Conservation (phyloP, 2,888 invertebrate species). For the Drosophila gaucha region DNA sequence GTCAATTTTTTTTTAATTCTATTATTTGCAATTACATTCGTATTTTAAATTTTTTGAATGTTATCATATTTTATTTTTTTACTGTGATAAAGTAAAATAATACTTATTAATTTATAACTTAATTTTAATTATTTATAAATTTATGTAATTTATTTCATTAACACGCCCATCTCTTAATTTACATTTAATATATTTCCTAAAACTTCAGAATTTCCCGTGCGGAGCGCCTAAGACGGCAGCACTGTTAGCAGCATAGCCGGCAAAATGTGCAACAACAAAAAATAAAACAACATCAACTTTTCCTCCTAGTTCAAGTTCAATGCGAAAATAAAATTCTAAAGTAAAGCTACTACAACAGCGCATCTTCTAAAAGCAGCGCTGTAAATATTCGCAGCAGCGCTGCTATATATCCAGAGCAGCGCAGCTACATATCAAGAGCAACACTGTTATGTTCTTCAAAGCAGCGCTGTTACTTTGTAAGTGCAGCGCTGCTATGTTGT, state of each 20-base stretch:
- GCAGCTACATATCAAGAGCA: background rate
- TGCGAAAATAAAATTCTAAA: slow-evolving; percentile 57
- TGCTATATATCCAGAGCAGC: background rate
- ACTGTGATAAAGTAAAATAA: too few species aligned
- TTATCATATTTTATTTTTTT: too few species aligned
- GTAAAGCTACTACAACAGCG: slow-evolving; percentile 37
- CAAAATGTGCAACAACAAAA: slow-evolving; percentile 41
- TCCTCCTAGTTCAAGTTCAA: slow-evolving; percentile 73
- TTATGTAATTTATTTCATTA: background rate
- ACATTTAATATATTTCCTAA: background rate
- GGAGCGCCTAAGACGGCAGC: slow-evolving; percentile 39
- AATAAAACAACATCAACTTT: slow-evolving; percentile 35
- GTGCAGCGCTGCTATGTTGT: background rate
- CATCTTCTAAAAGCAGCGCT: slow-evolving; percentile 9
- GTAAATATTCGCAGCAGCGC: background rate
- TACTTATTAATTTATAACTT: too few species aligned
- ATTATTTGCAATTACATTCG: too few species aligned
- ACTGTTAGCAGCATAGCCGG: slow-evolving; percentile 44
- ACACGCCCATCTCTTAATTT: background rate
- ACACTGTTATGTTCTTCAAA: background rate
- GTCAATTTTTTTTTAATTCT: too few species aligned
- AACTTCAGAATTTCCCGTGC: slow-evolving; percentile 7
- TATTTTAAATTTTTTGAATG: too few species aligned
- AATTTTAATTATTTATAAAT: background rate
- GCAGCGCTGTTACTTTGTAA: background rate